A percentile compares a stretch with the other conserved stretches of the same genome.
Conservation (phyloP, 2,797 vertebrate genomes). For the Brachyrhaphis roseni region DNA sequence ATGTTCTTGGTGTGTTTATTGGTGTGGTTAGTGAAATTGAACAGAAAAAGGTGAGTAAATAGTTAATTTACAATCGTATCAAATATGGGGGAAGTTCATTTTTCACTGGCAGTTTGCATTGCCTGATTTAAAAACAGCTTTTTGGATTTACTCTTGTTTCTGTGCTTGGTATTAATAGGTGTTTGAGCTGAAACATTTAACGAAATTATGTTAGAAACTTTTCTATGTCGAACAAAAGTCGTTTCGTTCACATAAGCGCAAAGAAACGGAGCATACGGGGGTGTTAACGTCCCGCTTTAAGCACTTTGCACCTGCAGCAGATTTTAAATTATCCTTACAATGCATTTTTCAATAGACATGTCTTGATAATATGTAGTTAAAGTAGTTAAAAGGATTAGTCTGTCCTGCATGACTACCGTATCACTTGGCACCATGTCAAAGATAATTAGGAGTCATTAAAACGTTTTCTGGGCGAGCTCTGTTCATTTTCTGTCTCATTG, state of each 20-base stretch:
- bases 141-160: neutral
- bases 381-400: slow-evolving; percentile 30
- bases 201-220: neutral
- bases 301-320: neutral
- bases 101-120: neutral
- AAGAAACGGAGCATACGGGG: neutral
- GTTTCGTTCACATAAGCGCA: neutral
- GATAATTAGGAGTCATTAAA: slow-evolving; percentile 58
- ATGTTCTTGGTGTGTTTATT: neutral
- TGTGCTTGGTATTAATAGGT: neutral
- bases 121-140: neutral
- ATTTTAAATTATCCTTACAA: neutral
- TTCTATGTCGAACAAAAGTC: neutral
- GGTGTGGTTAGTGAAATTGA: neutral
- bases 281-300: neutral
- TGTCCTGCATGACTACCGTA: slow-evolving; percentile 14
- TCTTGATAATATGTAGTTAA: slow-evolving; percentile 6
- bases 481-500: slow-evolving; percentile 61
- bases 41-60: neutral
- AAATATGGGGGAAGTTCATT: neutral
- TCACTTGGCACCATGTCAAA: slow-evolving; percentile 19
- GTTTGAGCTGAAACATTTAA: neutral
- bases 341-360: slow-evolving; percentile 4
- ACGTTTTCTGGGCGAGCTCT: slow-evolving; percentile 36
- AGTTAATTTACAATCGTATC: neutral